Evolutionary conservation across 2,113 vertebrate genomes (phyloP), one percentile per base, ranked within the genome.

Genomic region (Clarias macrocephalus): DNA sequence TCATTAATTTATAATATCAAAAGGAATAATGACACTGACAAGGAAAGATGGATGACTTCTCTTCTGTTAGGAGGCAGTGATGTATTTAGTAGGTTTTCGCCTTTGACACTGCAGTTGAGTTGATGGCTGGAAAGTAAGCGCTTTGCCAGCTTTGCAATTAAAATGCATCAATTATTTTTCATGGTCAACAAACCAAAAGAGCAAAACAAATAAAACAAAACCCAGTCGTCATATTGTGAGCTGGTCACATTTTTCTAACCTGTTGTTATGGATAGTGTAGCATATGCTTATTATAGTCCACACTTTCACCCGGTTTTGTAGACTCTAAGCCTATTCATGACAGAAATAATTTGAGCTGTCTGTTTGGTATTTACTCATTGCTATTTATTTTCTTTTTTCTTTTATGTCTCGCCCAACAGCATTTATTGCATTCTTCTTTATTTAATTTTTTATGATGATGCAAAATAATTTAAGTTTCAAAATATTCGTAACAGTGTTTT

Each of bases 111-210:
- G 83, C 56, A 76, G 88, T 59, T 48, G 48, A 48, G 68, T 19
- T 83, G 84, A 89, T 82, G 75, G 86, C 79, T 59, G 62, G 82
- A 88, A 88, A 89, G 85, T 82, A 83, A 90, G 81, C 77, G 63
- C 82, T 85, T 89, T 89, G 88, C 90, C 90, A 91, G 85, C 77
- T 88, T 59, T 80, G 82, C 87, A 91, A 91, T 89, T 91, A 88
- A 88, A 91, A 87, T 86, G 86, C 89, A 88, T 88, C 90, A 88
- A 90, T 89, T 88, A 91, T 85, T 54, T 48, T 70, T 65, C 83
- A 87, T 13, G 70, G 77, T 57, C 82, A 60, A 82, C 75, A 76
- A 79, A 75, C 66, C 76, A 86, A 48, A 48, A 65, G 23, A 66
- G 82, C 85, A 80, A 82, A 73, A 85, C 33, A 62, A 62, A 48